Conservation (phyloP, 2,888 invertebrate species). For the Ryuthela nishihirai region DNA sequence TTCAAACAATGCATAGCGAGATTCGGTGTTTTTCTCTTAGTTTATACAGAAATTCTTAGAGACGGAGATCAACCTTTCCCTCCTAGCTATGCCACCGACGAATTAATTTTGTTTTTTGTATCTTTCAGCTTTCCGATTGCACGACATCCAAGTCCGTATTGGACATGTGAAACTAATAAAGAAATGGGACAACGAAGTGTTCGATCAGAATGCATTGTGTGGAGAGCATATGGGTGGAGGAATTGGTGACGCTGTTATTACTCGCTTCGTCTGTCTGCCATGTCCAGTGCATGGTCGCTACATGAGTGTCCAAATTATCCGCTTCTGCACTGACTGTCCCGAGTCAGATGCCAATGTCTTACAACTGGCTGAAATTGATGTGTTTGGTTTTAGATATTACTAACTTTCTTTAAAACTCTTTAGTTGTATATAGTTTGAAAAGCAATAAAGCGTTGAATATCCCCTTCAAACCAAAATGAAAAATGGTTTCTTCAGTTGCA, state of each 20-base stretch:
- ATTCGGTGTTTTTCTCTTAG: no score
- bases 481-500: no score
- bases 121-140: slow-evolving; percentile 36
- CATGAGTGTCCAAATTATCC: slow-evolving; percentile 39
- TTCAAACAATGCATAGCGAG: no score
- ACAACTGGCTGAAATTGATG: slow-evolving; percentile 41
- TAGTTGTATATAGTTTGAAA: no score
- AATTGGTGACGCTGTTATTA: slow-evolving; percentile 31
- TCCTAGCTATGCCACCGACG: not conserved
- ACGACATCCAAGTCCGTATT: slow-evolving; percentile 41
- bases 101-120: not conserved
- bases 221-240: slow-evolving; percentile 34
- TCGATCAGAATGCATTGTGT: slow-evolving; percentile 36
- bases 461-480: no score
- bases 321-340: slow-evolving; percentile 37
- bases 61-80: no score
- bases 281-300: slow-evolving; percentile 39
- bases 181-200: slow-evolving; percentile 30
- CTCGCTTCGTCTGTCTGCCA: slow-evolving; percentile 37
- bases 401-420: no score
- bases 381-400: slow-evolving; percentile 37
- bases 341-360: slow-evolving; percentile 37
- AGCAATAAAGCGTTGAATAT: no score
- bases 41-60: no score
- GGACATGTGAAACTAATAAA: slow-evolving; percentile 33